Evolutionary conservation across 2,888 invertebrate genomes (phyloP), one percentile per base, ranked within the genome.

Genomic region (Cataglyphis altisquamis): DNA sequence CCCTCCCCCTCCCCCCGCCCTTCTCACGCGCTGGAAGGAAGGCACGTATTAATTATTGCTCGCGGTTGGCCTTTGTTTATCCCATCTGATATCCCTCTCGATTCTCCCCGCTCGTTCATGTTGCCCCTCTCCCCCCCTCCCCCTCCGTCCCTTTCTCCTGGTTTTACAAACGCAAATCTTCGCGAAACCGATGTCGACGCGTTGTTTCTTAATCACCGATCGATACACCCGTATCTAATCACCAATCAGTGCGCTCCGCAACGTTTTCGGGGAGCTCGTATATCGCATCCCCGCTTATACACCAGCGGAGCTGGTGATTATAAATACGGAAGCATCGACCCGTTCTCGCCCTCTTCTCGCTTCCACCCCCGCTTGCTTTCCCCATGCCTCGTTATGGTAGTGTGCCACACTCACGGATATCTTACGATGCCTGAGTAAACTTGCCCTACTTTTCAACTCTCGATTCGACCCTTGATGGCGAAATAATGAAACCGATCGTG

Each of bases 271-370:
- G 10, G 1, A n/a, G 48, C 18, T 52, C 48, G 48, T 52, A 8
- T 45, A 73, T 52, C 72, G 45, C 74, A 74, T 64, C 68, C 57
- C 66, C 70, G 48, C 86, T 57, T 41, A 32, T 4, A 36, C 32
- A 36, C 55, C 18, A 73, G 63, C 73, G 60, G 39, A 80, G 81
- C 55, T 70, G 74, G 64, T 64, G 82, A 88, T 88, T 89, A 90
- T 85, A 91, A 91, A 90, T 91, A 87, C 87, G 87, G 84, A 88
- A 90, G 82, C 88, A 91, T 92, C 90, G 88, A 89, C 88, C 87
- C 87, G 85, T 72, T 78, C 84, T 78, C 84, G 84, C 45, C 74
- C 18, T 62, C 52, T 52, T 52, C 32, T 48, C 48, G 18, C 60
- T 48, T 74, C 45, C 72, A 73, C 72, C 78, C 55, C 60, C 83